Evolutionary conservation across 2,113 vertebrate species (phyloP).

Genomic region (Serilophus lunatus): DNA sequence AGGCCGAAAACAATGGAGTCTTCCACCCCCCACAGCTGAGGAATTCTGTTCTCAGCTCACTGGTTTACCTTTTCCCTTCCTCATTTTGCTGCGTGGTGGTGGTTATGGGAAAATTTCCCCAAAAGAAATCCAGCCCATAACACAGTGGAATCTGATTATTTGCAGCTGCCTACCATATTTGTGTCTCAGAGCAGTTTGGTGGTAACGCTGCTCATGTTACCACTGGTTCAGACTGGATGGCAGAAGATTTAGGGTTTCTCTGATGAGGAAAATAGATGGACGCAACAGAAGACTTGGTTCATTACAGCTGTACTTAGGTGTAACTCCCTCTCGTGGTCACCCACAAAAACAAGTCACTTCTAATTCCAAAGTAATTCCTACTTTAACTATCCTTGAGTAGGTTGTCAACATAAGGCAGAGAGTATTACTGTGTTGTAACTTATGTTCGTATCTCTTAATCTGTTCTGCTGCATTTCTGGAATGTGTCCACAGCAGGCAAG

Average conservation of each 20-base stretch:
- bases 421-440: neutral
- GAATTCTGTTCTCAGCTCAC: too few relatives aligned
- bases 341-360: neutral
- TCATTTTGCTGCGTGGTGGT: too few relatives aligned
- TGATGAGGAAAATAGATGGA: neutral
- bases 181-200: neutral
- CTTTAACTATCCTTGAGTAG: neutral
- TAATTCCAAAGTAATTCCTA: neutral
- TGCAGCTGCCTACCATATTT: neutral
- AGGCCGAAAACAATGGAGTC: too few relatives aligned
- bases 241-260: neutral
- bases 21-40: too few relatives aligned
- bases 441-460: neutral
- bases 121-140: too few relatives aligned
- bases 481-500: neutral
- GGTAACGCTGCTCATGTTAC: neutral
- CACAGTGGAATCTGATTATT: neutral
- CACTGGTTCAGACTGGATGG: neutral
- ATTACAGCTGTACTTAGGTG: neutral
- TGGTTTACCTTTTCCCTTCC: too few relatives aligned
- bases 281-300: neutral
- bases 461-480: neutral
- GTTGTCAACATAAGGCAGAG: neutral
- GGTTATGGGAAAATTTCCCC: too few relatives aligned
- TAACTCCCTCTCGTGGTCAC: neutral